Percentiles rank a stretch among this genome's conserved stretches.
Evolutionary conservation across 1,140 invertebrate species (phyloP).

Genomic region (Apis cerana): DNA sequence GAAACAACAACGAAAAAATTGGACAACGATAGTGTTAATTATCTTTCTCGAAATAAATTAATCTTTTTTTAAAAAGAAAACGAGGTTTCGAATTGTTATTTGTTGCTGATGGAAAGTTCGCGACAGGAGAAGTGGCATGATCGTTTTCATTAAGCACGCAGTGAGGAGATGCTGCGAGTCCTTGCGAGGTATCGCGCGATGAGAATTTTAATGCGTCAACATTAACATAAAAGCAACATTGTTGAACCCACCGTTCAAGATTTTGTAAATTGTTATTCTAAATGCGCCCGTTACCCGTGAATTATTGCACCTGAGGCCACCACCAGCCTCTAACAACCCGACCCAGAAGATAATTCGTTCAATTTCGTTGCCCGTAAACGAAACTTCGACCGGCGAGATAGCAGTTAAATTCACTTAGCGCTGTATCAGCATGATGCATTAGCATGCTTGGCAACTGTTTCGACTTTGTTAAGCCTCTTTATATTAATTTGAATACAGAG

Average conservation of each 20-base stretch:
- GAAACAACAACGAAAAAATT: background rate
- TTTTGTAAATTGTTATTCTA: slow-evolving; percentile 53
- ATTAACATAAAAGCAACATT: slow-evolving; percentile 45
- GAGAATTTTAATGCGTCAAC: slow-evolving; percentile 30
- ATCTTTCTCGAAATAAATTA: background rate
- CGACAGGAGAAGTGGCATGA: background rate
- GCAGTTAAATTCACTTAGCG: slow-evolving; percentile 48
- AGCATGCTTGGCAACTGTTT: slow-evolving; percentile 34
- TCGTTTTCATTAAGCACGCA: slow-evolving; percentile 41
- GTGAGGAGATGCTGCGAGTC: slow-evolving; percentile 23
- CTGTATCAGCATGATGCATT: slow-evolving; percentile 45
- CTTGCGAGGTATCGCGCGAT: slow-evolving; percentile 17
- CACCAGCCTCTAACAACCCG: background rate
- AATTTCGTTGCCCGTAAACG: slow-evolving; percentile 25
- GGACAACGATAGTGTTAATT: background rate
- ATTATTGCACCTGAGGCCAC: slow-evolving; percentile 20
- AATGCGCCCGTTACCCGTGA: slow-evolving; percentile 45
- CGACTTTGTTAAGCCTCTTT: slow-evolving; percentile 42
- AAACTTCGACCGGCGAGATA: background rate
- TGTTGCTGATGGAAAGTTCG: background rate
- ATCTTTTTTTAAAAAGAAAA: background rate
- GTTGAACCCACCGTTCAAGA: slow-evolving; percentile 21
- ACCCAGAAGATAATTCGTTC: slow-evolving; percentile 38
- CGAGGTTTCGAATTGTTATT: background rate
- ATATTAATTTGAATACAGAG: slow-evolving; percentile 31